phyloP scores from a whole-genome alignment of 2,113 vertebrate genomes.

The Lathamus discolor region DNA sequence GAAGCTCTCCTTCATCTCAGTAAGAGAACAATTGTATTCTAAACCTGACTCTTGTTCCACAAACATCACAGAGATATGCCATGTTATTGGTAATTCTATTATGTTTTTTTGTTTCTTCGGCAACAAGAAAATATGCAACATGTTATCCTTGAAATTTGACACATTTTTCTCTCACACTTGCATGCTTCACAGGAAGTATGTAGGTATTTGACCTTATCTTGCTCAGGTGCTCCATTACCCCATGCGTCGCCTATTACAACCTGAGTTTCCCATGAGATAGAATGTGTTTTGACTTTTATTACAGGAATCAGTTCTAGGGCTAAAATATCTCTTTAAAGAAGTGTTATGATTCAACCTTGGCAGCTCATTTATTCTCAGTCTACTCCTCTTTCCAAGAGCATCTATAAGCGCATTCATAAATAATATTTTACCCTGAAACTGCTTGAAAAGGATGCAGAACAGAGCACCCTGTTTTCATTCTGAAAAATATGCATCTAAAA shows the following conservation, averaged over 20 bases:
- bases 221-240: neutral
- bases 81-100: neutral
- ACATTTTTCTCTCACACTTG: neutral
- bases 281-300: neutral
- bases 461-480: neutral
- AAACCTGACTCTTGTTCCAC: neutral
- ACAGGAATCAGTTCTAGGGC: neutral
- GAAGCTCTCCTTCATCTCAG: neutral
- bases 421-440: conserved; percentile 13
- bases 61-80: neutral
- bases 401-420: conserved; percentile 7
- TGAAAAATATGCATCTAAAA: conserved; percentile 3
- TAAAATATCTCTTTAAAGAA: conserved; percentile 44
- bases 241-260: neutral
- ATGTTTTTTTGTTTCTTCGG: neutral
- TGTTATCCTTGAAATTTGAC: conserved; percentile 7
- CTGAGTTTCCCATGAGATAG: neutral
- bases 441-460: neutral
- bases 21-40: neutral
- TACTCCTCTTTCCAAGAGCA: neutral
- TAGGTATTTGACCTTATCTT: conserved; percentile 15
- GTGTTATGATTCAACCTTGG: conserved; percentile 15
- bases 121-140: neutral
- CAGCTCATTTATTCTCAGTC: conserved; percentile 39
- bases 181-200: neutral